Evolutionary conservation across 2,888 invertebrate species (phyloP), one percentile per base, ranked within the genome.

Genomic region (Beris morrisii): DNA sequence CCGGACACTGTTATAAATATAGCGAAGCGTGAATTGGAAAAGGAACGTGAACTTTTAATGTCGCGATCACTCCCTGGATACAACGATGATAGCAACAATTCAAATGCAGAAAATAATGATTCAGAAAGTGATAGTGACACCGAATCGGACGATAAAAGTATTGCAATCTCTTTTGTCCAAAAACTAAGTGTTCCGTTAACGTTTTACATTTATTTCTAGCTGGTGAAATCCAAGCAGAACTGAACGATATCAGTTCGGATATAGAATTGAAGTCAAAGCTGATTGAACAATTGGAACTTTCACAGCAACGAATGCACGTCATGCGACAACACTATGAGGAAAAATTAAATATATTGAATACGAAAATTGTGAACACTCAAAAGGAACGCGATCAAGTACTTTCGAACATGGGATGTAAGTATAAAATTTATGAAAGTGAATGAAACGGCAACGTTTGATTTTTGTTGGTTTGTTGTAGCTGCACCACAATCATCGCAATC

Each of bases 241-340:
- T 98, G 68, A 92, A 94, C 12, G 91, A 92, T 9, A 82, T 98
- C 13, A 95, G 94, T 66, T 92, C 92, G 55, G 95, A 97, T 79
- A 97, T 98, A 71, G 93, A 93, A 76, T 91, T 96, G 65, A 98
- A 98, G 78, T 92, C 96, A 72, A 90, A 93, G 66, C 83, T 98
- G 53, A 96, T 99, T 70, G 95, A 95, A 74, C 95, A 97, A 75
- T 80, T 98, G 71, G 97, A 98, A 78, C 82, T 89, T 66, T 93
- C 93, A 0, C 95, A 97, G 77, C 86, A 91, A 64, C 84, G 95
- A 56, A 84, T 97, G 76, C 89, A 92, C 61, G 87, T 91, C 0
- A 88, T 97, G 85, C 86, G 91, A 67, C 87, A 88, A 70, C 95
- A 97, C 77, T 98, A 97, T 81, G 97, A 98, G 80, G 92, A 93